phyloP scores from a whole-genome alignment of 2,113 vertebrate genomes.

The Lagenorhynchus albirostris region DNA sequence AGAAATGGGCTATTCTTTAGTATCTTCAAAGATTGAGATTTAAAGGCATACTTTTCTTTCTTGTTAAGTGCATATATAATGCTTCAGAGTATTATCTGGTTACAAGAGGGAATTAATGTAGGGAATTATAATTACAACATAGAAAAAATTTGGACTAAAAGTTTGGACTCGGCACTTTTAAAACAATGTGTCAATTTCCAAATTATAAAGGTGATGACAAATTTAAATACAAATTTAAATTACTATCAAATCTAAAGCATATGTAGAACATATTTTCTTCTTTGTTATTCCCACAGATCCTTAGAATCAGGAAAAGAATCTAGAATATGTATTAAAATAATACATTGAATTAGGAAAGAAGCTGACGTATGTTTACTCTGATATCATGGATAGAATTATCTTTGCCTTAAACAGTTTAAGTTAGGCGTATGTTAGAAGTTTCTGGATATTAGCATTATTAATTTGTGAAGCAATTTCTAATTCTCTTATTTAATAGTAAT shows the following conservation, averaged over 20 bases:
- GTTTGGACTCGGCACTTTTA: not conserved
- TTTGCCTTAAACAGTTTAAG: not conserved
- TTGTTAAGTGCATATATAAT: not conserved
- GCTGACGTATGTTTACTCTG: not conserved
- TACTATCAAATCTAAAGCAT: not conserved
- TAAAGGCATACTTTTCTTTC: not conserved
- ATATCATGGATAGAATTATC: not conserved
- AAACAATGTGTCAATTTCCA: not conserved
- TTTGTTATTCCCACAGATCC: not conserved
- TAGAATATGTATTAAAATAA: not conserved
- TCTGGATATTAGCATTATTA: not conserved
- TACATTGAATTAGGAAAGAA: not conserved
- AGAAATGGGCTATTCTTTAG: not conserved
- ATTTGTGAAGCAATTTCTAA: not conserved
- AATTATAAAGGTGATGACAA: not conserved
- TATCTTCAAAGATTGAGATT: not conserved
- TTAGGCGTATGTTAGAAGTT: not conserved
- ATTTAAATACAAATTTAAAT: constrained; percentile 1
- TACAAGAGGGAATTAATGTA: not conserved
- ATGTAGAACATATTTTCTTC: not conserved
- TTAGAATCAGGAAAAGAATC: not conserved
- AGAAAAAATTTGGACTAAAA: not conserved
- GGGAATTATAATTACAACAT: not conserved
- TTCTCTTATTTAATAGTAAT: not conserved
- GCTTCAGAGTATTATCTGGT: not conserved